Percentiles rank a stretch among this genome's conserved stretches.
Conservation (phyloP, 2,888 invertebrate genomes). For the Boloria selene region DNA sequence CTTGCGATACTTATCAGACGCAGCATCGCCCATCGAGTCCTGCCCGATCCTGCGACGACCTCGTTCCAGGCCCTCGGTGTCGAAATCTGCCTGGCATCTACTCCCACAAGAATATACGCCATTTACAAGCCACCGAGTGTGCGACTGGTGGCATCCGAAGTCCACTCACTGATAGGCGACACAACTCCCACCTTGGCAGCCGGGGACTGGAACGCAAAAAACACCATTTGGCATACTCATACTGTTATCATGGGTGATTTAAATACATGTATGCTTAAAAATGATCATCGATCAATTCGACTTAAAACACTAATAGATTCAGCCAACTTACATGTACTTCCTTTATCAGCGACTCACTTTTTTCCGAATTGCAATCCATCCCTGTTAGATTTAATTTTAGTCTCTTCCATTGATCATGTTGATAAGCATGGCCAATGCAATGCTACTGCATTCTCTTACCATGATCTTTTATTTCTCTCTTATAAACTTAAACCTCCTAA, state of each 20-base stretch:
- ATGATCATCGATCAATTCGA: no score
- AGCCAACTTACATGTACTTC: no score
- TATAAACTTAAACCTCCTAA: not conserved
- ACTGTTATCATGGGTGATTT: no score
- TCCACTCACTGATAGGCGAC: not conserved
- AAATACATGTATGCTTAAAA: no score
- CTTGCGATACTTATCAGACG: not conserved
- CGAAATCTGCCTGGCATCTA: not conserved
- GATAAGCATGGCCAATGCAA: not conserved
- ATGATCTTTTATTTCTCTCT: not conserved
- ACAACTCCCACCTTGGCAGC: not conserved
- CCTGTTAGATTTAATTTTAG: not conserved
- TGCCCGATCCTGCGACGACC: not conserved
- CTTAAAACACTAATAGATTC: no score
- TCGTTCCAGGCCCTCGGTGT: not conserved
- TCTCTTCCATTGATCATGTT: not conserved
- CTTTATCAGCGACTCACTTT: not conserved
- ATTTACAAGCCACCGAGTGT: not conserved
- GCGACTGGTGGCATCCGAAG: not conserved
- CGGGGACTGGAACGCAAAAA: not conserved
- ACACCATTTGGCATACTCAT: not conserved
- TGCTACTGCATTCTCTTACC: not conserved
- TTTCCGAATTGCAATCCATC: not conserved
- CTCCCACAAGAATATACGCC: not conserved
- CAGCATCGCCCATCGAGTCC: not conserved